These are phyloP conservation scores for Limosa lapponica DNA, from an alignment of 2,797 vertebrate genomes.

Conservation along the genomic window DNA sequence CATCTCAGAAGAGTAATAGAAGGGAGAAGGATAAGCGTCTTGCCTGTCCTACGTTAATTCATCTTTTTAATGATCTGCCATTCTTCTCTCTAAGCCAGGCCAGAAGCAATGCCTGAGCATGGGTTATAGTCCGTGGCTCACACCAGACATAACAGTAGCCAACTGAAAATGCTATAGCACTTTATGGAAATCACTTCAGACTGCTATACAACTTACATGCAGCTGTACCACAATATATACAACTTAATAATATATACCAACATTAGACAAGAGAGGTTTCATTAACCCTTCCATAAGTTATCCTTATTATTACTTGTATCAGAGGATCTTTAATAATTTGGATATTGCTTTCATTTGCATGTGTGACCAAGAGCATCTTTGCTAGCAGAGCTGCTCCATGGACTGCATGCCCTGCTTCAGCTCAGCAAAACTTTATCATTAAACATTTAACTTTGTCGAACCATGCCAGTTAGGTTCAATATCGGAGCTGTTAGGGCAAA, in stretches of 20 bases:
- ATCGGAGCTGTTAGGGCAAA: neutral
- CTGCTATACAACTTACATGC: neutral
- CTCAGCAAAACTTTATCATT: neutral
- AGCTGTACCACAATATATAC: neutral
- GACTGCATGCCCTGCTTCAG: neutral
- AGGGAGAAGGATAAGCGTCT: neutral
- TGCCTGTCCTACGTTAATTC: neutral
- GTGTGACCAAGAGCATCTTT: neutral
- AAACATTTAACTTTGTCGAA: neutral
- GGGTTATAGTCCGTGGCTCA: neutral
- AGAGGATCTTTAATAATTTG: neutral
- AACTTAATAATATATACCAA: neutral
- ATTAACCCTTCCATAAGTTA: neutral
- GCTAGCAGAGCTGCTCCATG: neutral
- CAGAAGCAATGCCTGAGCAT: neutral
- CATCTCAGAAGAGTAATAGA: neutral
- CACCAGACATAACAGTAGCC: no score
- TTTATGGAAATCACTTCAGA: neutral
- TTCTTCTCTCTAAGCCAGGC: neutral
- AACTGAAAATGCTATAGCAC: neutral
- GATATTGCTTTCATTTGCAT: neutral
- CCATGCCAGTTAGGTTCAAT: neutral
- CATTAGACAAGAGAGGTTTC: neutral
- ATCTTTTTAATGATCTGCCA: neutral
- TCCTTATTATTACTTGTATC: neutral